Conservation (phyloP, 2,888 invertebrate genomes). For the Pegoplata infirma region DNA sequence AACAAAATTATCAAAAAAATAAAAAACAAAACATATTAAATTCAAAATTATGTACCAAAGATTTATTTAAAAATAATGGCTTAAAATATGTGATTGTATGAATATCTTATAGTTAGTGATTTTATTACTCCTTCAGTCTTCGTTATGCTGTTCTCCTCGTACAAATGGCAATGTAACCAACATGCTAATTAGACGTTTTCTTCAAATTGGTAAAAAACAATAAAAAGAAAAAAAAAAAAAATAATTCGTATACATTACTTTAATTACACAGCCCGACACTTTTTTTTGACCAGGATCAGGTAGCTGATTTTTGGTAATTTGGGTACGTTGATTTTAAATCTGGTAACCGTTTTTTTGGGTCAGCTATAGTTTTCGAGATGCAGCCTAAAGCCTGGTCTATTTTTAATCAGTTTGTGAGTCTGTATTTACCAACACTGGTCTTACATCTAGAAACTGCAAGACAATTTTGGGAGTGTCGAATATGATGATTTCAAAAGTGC, state of each 20-base stretch:
- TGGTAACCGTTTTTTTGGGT: no score
- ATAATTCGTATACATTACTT: neutral
- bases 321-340: no score
- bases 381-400: no score
- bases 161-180: conserved; percentile 70
- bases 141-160: conserved; percentile 34
- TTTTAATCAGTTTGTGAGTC: no score
- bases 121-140: conserved; percentile 17
- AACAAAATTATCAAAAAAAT: neutral
- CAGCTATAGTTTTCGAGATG: no score
- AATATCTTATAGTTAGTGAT: neutral
- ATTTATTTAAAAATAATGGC: neutral
- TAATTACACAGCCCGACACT: no score
- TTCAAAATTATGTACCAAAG: neutral
- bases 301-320: no score
- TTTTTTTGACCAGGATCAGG: no score
- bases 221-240: conserved; percentile 44
- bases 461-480: no score
- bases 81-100: neutral
- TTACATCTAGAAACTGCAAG: no score
- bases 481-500: no score
- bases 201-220: conserved; percentile 47
- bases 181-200: conserved; percentile 71
- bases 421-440: no score
- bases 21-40: conserved; percentile 3